Conservation (phyloP, 1,140 invertebrate species). For the Oedothorax gibbosus region DNA sequence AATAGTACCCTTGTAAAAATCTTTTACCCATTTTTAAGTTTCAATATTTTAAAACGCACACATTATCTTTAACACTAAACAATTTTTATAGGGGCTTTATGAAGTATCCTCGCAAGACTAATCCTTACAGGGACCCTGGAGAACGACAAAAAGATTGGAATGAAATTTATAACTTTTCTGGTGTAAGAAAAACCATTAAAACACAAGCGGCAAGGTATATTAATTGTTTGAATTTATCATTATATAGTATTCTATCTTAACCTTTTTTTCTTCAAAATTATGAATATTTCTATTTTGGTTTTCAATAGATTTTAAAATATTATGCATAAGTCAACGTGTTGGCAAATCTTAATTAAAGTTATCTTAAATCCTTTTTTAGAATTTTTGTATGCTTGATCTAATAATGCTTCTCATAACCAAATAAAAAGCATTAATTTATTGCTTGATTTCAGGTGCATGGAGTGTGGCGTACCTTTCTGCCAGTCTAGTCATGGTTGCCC, state of each 20-base stretch:
- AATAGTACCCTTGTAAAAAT: too few relatives aligned
- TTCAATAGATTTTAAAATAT: not conserved
- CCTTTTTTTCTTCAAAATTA: too few relatives aligned
- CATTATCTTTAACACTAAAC: not conserved
- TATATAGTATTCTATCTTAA: too few relatives aligned
- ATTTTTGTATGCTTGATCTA: not conserved
- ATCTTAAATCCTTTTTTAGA: too few relatives aligned
- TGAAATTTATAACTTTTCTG: conserved; percentile 92
- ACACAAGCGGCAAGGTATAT: conserved; percentile 86
- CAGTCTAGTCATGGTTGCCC: conserved; percentile 97
- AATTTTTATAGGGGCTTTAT: conserved; percentile 83
- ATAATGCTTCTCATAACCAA: not conserved
- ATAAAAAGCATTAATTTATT: too few relatives aligned
- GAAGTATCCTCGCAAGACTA: conserved; percentile 91
- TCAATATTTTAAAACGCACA: too few relatives aligned
- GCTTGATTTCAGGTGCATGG: conserved; percentile 82
- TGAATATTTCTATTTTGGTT: too few relatives aligned
- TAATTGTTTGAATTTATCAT: too few relatives aligned
- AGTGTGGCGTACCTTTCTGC: conserved; percentile 99
- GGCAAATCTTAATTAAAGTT: too few relatives aligned
- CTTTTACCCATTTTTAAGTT: too few relatives aligned
- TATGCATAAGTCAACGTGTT: not conserved
- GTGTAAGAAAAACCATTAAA: conserved; percentile 87
- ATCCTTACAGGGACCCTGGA: conserved; percentile 84
- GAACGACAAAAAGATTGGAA: conserved; percentile 94